phyloP scores from a whole-genome alignment of 2,888 invertebrate species.

The Theodoxus fluviatilis region DNA sequence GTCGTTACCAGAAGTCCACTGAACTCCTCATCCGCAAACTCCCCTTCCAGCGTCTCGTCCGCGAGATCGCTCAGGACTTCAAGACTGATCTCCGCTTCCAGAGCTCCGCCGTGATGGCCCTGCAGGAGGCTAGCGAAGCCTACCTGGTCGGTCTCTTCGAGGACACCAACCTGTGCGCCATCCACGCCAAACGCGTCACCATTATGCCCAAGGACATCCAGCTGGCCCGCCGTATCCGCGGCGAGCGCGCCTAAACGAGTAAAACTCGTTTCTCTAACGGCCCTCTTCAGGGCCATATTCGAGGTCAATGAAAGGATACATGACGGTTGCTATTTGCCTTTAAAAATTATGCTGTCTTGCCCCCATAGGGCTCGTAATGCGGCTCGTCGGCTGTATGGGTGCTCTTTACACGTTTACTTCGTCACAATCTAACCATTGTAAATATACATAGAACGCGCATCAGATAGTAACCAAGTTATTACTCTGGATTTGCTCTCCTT shows the following conservation, averaged over 20 bases:
- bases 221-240: slow-evolving; percentile 92
- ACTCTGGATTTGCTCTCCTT: no score
- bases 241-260: slow-evolving; percentile 75
- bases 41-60: slow-evolving; percentile 59
- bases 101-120: slow-evolving; percentile 89
- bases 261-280: no score
- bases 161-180: slow-evolving; percentile 96
- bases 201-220: slow-evolving; percentile 98
- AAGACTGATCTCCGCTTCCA: slow-evolving; percentile 78
- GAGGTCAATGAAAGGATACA: no score
- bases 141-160: slow-evolving; percentile 81
- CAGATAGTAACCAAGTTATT: no score
- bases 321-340: no score
- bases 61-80: slow-evolving; percentile 60
- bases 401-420: no score
- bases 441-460: no score
- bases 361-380: no score
- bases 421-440: no score
- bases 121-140: slow-evolving; percentile 56
- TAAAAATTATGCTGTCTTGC: no score
- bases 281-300: no score
- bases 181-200: slow-evolving; percentile 95
- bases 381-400: no score
- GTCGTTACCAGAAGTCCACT: slow-evolving; percentile 59
- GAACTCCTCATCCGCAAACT: slow-evolving; percentile 59